A percentile compares a stretch with the other conserved stretches of the same genome.
phyloP scores from a whole-genome alignment of 2,888 invertebrate species.

The Margaritifera margaritifera region DNA sequence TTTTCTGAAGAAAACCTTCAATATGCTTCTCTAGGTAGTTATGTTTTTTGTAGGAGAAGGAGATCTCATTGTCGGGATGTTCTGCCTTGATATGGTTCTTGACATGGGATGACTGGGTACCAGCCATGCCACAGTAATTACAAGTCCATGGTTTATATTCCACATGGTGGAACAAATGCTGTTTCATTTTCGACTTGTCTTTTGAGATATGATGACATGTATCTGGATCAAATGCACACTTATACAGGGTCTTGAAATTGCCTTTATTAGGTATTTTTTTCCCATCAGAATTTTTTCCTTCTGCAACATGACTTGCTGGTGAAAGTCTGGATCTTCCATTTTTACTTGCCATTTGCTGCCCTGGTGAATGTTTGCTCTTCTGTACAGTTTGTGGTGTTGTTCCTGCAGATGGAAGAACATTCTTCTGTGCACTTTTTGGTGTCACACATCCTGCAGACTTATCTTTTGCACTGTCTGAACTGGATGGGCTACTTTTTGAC shows the following conservation, averaged over 20 bases:
- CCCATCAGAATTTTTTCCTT: conserved; percentile 4
- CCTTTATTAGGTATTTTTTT: conserved; percentile 27
- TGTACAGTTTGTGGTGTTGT: background rate
- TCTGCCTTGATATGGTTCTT: conserved; percentile 38
- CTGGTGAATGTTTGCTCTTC: background rate
- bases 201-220: conserved; percentile 41
- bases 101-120: conserved; percentile 39
- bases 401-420: background rate
- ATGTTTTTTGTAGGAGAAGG: conserved; percentile 34
- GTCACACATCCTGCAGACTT: background rate
- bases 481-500: background rate
- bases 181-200: conserved; percentile 44
- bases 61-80: conserved; percentile 28
- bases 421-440: background rate
- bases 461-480: background rate
- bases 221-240: conserved; percentile 39
- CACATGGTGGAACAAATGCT: conserved; percentile 39
- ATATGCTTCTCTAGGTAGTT: conserved; percentile 42
- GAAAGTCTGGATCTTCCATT: background rate
- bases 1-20: conserved; percentile 30
- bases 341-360: background rate
- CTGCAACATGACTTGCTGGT: background rate
- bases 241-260: conserved; percentile 39
- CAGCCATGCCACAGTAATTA: conserved; percentile 37
- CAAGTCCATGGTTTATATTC: conserved; percentile 43